Evolutionary conservation across 1,140 invertebrate genomes (phyloP), one percentile per base, ranked within the genome.

Genomic region (Drosophila sucinea): DNA sequence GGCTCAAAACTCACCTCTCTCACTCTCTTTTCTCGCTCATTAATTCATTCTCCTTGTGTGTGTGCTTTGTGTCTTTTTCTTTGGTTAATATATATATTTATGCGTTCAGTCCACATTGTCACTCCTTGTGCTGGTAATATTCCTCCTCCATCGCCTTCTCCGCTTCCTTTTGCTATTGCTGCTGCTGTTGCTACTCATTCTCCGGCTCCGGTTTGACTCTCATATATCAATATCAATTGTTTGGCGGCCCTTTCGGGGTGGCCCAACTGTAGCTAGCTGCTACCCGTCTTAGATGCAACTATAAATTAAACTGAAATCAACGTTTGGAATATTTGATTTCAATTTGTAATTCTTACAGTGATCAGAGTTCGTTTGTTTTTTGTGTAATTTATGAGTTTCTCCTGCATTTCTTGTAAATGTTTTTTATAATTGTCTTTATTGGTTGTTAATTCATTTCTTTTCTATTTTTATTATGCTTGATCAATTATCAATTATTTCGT

Each of bases 341-440:
- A 57, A 23, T 65, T 29, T 61, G 1, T 27, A 25, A 51, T 51
- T 51, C 44, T 51, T 51, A 51, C 44, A 51, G n/a, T 41, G 40
- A 3, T 11, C 25, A 51, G 23, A 65, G 56, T 47, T 32, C 11
- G 38, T 80, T 60, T 70, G 65, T 54, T 29, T 60, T 54, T 11
- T 4, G 41, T 6, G 67, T 80, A 62, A 87, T 87, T 87, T 87
- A 87, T 87, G 79, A 64, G 70, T 72, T 70, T 69, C 66, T 66
- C 33, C 67, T 30, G 2, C 23, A 41, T 33, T 41, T 58, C 10
- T 33, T 70, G 68, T 74, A 51, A 58, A 56, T 77, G 55, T 67
- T 60, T 73, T 80, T 85, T 75, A 67, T 77, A 79, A 87, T 87
- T 83, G 79, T 87, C 79, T 87, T 87, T 87, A 87, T 79, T 86